Base-by-base conservation (phyloP, 2,888 invertebrate genomes). In the Pseudococcus viburni region DNA sequence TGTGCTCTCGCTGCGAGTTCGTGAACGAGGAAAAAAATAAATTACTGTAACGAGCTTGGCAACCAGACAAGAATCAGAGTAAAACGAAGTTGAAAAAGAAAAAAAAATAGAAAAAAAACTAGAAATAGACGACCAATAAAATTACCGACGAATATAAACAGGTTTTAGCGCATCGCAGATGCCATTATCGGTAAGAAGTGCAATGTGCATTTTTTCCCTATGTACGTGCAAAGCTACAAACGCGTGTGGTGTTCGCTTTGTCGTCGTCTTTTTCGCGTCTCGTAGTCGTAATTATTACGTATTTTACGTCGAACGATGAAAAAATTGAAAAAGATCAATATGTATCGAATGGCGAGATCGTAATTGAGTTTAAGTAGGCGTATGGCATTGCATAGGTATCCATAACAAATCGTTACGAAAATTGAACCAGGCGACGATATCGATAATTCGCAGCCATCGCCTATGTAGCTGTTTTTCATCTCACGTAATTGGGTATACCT, bases 1-100 rank as follows among this genome's bases (percentile, higher is more conserved):
- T n/a, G 55, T n/a, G 55, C n/a, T 42, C 42, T 6, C n/a, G 55
- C 55, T 55, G n/a, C 55, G 17, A 17, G n/a, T 7, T 55, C n/a
- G 55, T 55, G 55, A 55, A 55, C 5, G n/a, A 55, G 68, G 4
- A 68, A 26, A 26, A 68, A 68, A 68, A 68, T 68, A 68, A 68
- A 68, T 68, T 68, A 68, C 68, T 68, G 19, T 68, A 68, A 68
- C 68, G 68, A 68, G 68, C 68, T 68, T 68, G 68, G 68, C 68
- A 68, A 68, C 26, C 26, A 68, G 68, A 68, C 68, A 68, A 68
- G 68, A 68, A 68, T 68, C 68, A 26, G 22, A 68, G 68, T 68
- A 68, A 22, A 55, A 55, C 55, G 55, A 55, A 55, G 68, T 68
- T 15, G 68, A 26, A 68, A 11, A 68, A 68, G 12, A 68, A 26